phyloP scores from a whole-genome alignment of 1,140 invertebrate species.

The Drosophila baimaii region DNA sequence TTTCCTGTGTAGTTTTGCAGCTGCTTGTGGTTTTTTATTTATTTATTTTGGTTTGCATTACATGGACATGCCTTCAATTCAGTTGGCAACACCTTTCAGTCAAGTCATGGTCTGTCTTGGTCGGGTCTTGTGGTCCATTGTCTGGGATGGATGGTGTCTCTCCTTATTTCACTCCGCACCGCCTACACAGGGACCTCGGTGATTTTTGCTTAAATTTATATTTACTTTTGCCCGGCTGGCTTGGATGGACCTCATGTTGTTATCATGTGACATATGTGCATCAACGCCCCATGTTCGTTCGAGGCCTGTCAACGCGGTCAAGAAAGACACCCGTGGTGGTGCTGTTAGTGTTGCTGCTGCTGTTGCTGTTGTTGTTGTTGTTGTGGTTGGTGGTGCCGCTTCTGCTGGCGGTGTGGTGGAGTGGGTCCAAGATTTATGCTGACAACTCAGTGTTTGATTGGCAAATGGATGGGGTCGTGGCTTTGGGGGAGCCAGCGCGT shows the following conservation, averaged over 20 bases:
- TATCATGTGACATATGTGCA: constrained; percentile 82
- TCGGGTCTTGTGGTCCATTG: constrained; percentile 47
- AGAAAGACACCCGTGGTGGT: constrained; percentile 50
- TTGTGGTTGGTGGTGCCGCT: constrained; percentile 12
- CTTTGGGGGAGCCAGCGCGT: constrained; percentile 47
- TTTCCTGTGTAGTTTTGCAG: constrained; percentile 12
- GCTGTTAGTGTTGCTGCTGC: constrained; percentile 9
- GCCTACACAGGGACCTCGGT: constrained; percentile 71
- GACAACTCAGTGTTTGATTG: constrained; percentile 73
- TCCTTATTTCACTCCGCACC: constrained; percentile 40
- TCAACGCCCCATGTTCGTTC: constrained; percentile 77
- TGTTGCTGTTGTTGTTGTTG: constrained; percentile 10
- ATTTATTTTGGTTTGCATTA: constrained; percentile 64
- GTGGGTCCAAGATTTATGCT: constrained; percentile 68
- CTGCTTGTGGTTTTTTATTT: constrained; percentile 24
- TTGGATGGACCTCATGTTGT: constrained; percentile 74
- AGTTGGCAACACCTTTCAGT: constrained; percentile 81
- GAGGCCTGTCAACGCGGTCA: constrained; percentile 62
- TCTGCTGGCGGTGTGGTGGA: constrained; percentile 1
- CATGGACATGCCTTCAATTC: constrained; percentile 67
- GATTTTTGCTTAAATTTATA: constrained; percentile 81
- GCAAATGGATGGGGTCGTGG: constrained; percentile 67
- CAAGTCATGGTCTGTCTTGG: constrained; percentile 64
- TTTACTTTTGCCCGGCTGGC: constrained; percentile 38
- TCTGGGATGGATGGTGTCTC: constrained; percentile 42